phyloP scores from a whole-genome alignment of 1,140 invertebrate genomes.

The Procambarus virginalis region DNA sequence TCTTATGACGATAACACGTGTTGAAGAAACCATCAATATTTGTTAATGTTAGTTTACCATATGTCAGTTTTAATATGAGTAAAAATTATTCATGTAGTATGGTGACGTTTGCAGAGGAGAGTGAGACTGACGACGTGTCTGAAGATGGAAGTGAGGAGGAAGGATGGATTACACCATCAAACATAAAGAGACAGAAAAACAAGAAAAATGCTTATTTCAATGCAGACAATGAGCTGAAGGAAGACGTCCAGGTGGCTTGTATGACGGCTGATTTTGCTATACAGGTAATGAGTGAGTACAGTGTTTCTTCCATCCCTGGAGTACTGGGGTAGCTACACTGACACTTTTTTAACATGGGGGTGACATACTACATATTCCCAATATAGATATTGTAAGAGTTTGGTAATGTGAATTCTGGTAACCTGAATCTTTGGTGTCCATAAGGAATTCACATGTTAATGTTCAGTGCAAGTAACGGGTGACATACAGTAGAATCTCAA shows the following conservation, averaged over 20 bases:
- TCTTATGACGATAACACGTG: no score
- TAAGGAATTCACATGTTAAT: no score
- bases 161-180: constrained; percentile 73
- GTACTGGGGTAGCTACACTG: no score
- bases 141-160: constrained; percentile 77
- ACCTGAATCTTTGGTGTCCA: no score
- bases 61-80: neutral
- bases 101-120: neutral
- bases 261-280: constrained; percentile 97
- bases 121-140: constrained; percentile 72
- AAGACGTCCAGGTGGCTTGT: constrained; percentile 86
- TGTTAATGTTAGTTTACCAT: neutral
- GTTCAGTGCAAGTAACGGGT: no score
- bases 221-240: constrained; percentile 39
- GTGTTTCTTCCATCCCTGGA: no score
- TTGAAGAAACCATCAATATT: no score
- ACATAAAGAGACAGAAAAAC: constrained; percentile 69
- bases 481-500: no score
- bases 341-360: no score
- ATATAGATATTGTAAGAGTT: no score
- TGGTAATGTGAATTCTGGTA: no score
- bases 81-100: neutral
- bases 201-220: constrained; percentile 40
- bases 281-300: constrained; percentile 75
- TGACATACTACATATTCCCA: no score